phyloP scores from a whole-genome alignment of 2,113 vertebrate genomes.

The Solea solea region DNA sequence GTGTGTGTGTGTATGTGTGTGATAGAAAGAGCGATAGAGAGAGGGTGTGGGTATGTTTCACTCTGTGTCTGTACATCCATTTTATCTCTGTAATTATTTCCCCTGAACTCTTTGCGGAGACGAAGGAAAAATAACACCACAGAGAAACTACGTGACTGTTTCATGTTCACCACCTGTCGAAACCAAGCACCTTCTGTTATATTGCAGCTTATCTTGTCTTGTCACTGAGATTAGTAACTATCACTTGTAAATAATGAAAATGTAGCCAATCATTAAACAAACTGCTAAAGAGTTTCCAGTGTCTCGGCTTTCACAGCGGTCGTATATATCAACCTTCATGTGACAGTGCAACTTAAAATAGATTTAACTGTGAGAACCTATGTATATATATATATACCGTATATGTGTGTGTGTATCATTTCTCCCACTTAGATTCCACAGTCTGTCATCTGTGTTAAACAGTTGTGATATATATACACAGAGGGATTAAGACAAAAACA shows the following conservation, averaged over 20 bases:
- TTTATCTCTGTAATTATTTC: slow-evolving; percentile 43
- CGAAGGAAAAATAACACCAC: neutral
- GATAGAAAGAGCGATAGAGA: slow-evolving; percentile 6
- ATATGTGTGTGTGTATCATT: neutral
- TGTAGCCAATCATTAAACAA: neutral
- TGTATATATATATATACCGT: neutral
- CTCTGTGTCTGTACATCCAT: slow-evolving; percentile 12
- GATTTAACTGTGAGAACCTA: slow-evolving; percentile 18
- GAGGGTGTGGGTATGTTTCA: slow-evolving; percentile 30
- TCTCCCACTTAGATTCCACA: slow-evolving; percentile 11
- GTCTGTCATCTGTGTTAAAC: slow-evolving; percentile 63
- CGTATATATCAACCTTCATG: slow-evolving; percentile 10
- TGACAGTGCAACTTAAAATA: slow-evolving; percentile 16
- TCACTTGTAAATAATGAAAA: slow-evolving; percentile 10
- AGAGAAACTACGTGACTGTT: neutral
- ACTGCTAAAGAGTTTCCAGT: slow-evolving; percentile 5
- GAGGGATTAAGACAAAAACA: slow-evolving; percentile 52
- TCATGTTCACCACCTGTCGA: slow-evolving; percentile 12
- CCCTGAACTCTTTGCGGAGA: slow-evolving; percentile 1
- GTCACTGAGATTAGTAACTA: slow-evolving; percentile 12
- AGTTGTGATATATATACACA: slow-evolving; percentile 53
- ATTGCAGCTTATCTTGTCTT: slow-evolving; percentile 3
- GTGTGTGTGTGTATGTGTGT: slow-evolving; percentile 23
- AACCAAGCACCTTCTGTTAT: neutral
- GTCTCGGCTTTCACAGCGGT: slow-evolving; percentile 25